Evolutionary conservation across 2,888 invertebrate genomes (phyloP), one percentile per base, ranked within the genome.

Genomic region (Actias luna): DNA sequence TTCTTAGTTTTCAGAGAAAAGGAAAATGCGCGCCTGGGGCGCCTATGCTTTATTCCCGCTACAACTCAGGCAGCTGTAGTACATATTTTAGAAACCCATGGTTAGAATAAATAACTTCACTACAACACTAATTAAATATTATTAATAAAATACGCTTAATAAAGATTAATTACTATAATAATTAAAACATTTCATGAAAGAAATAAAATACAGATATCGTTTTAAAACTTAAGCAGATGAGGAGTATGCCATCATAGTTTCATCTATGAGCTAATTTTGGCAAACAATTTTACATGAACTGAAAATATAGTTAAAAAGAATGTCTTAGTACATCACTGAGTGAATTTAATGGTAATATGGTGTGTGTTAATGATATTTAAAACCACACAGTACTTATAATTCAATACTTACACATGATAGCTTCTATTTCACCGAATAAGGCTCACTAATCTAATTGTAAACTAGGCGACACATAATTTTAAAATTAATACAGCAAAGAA

Each of bases 381-480:
- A 8, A 5, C 1, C n/a, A 55, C 16, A 29, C 16, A 27, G 10
- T 50, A 50, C 46, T 25, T 22, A 50, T 50, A 31, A 52, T 60
- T 52, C 46, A 2, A 22, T 60, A 60, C 60, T 52, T 52, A 55
- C 55, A 55, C 12, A 50, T 50, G 46, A 50, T 50, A 50, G 27
- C 52, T 52, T 29, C 52, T 52, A 14, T 29, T 25, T 10, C 36
- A 29, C 33, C 4, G 35, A 58, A 1, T 31, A 58, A 58, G 22
- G 14, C 36, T 22, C 22, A 58, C 58, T 36, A 58, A 35, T 35
- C 22, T 35, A 35, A 18, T 35, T 33, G 16, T 50, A 50, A 25
- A 12, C 46, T 18, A 46, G 8, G 18, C 46, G 10, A 46, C 46
- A 50, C 25, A 50, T 22, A 50, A 25, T 39, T 33, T 39, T 4